phyloP scores from a whole-genome alignment of 1,140 invertebrate genomes.

The Venustaconcha ellipsiformis region DNA sequence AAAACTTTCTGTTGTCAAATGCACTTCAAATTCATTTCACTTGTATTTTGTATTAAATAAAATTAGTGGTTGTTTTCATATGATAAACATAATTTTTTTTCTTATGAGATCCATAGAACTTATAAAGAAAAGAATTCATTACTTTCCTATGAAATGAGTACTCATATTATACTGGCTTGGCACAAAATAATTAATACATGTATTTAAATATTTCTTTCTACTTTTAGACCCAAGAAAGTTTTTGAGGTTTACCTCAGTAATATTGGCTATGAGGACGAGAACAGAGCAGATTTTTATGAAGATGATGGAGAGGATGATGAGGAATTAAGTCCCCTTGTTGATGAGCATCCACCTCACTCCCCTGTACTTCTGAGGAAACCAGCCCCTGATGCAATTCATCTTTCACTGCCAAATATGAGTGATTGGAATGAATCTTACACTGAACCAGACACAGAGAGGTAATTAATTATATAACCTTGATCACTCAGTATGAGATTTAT shows the following conservation, averaged over 20 bases:
- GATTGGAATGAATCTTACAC: too few species aligned
- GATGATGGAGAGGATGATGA: constrained; percentile 14
- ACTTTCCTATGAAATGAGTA: constrained; percentile 16
- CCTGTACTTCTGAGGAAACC: background rate
- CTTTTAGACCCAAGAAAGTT: constrained; percentile 20
- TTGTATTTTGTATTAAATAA: too few species aligned
- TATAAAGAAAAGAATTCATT: background rate
- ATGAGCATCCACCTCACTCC: background rate
- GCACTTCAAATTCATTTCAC: too few species aligned
- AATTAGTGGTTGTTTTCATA: too few species aligned
- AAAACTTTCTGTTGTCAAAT: too few species aligned
- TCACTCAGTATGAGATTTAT: too few species aligned
- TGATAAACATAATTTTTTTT: too few species aligned
- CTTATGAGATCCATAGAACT: background rate
- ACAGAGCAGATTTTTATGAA: background rate
- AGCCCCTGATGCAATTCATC: background rate
- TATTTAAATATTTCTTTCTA: background rate
- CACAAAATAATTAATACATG: background rate
- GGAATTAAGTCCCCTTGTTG: background rate
- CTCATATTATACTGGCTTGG: background rate
- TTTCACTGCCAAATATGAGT: background rate
- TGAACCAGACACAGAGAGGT: background rate
- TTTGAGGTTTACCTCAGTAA: constrained; percentile 26
- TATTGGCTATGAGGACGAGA: constrained; percentile 7
- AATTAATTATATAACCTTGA: background rate